Base-by-base conservation (phyloP, 2,113 vertebrate genomes). In the Proteles cristata region DNA sequence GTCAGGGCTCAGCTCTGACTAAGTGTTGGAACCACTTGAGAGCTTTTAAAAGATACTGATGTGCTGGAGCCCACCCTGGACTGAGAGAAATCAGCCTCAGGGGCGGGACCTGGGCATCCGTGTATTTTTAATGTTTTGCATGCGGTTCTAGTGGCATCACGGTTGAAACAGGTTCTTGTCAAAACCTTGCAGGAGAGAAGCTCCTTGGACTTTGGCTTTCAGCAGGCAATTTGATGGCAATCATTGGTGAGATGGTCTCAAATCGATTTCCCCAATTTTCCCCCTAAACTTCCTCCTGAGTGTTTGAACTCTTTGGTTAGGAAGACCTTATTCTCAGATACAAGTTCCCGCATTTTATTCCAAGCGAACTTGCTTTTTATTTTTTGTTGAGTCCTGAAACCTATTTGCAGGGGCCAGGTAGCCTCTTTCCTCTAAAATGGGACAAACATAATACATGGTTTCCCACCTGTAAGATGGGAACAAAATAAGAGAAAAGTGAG, bases 21-120 rank as follows among this genome's bases (percentile, higher is more conserved):
- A 16, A 1, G 0, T 1, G 7, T 71, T 19, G 45, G 45, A 53
- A 68, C 61, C 33, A 23, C 31, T 23, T 35, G 39, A 33, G 21
- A 65, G 33, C 69, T 76, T 31, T 74, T 5, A 25, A 48, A 85
- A 74, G 43, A 35, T 15, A 7, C 69, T 7, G 23, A 28, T 28
- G 6, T 2, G 53, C 55, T 26, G 14, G 69, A 74, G 80, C 43
- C 23, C 43, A 14, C n/a, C 23, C 90, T 35, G 23, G 53, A 50
- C 33, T 0, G 9, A 63, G 3, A 19, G 53, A n/a, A 45, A 45
- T 25, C 11, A 12, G 23, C 4, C 6, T n/a, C 1, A 39, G 48
- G 48, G 17, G 7, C 21, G 16, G 26, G 35, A 28, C 77, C 79
- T 45, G 50, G 50, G 35, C 26, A 39, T 68, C 21, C 4, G 6